Evolutionary conservation across 2,888 invertebrate species (phyloP).

Genomic region (Cepaea hortensis): DNA sequence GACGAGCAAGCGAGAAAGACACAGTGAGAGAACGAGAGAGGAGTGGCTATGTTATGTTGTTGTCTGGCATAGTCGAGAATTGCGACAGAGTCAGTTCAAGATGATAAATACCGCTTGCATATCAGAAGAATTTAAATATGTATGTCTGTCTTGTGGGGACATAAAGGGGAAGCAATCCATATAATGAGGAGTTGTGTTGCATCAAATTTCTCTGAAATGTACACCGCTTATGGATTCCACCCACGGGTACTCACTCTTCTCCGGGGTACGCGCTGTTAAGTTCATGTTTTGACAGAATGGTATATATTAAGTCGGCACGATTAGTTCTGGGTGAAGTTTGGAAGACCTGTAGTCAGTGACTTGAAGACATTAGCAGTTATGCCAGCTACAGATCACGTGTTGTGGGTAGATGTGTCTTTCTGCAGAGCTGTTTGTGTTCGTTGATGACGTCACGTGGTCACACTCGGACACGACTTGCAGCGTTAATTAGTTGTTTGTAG

Average conservation of each 20-base stretch:
- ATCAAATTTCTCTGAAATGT: background rate
- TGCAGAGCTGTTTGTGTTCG: too few species aligned
- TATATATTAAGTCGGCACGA: background rate
- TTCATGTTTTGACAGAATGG: background rate
- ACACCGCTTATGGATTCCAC: background rate
- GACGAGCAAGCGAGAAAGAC: too few species aligned
- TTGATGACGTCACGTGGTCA: too few species aligned
- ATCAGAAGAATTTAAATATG: slow-evolving; percentile 9
- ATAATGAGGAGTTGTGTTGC: background rate
- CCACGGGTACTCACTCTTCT: background rate
- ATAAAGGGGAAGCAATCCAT: background rate
- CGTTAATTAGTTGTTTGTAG: too few species aligned
- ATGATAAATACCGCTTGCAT: background rate
- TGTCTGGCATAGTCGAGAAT: background rate
- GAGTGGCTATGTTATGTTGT: too few species aligned
- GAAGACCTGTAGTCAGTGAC: background rate
- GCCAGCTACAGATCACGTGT: too few species aligned
- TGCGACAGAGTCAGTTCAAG: background rate
- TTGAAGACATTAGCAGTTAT: background rate
- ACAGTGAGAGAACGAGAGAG: too few species aligned
- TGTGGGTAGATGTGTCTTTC: too few species aligned
- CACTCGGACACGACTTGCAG: too few species aligned
- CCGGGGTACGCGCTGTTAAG: background rate
- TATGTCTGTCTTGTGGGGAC: background rate
- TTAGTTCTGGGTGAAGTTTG: background rate